phyloP scores from a whole-genome alignment of 2,113 vertebrate species.

The Ameiurus melas region DNA sequence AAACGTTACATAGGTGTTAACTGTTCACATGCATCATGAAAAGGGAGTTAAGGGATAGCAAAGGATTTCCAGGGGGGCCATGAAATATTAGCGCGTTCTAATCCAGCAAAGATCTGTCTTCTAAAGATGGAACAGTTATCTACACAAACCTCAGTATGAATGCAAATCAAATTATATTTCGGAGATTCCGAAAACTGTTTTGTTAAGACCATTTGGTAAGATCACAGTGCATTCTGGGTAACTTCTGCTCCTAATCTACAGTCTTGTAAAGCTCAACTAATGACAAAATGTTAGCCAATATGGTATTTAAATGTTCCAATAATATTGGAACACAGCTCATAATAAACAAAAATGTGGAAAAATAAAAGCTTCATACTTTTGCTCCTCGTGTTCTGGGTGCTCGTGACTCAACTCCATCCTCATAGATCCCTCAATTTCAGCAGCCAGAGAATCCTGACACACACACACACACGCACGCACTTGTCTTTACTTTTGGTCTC shows the following conservation, averaged over 20 bases:
- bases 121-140: no score
- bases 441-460: slow-evolving; percentile 91
- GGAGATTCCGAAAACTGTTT: no score
- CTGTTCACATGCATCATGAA: not conserved
- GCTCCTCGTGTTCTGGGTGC: slow-evolving; percentile 82
- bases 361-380: slow-evolving; percentile 63
- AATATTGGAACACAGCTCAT: not conserved
- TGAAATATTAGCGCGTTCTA: not conserved
- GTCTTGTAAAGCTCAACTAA: not conserved
- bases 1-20: not conserved
- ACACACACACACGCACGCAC: slow-evolving; percentile 40
- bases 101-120: not conserved
- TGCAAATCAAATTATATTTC: no score
- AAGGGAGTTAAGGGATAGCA: not conserved
- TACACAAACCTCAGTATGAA: no score
- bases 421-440: slow-evolving; percentile 97
- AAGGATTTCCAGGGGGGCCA: not conserved
- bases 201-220: no score
- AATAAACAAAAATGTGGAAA: not conserved
- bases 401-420: slow-evolving; percentile 93
- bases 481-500: no score
- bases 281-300: not conserved
- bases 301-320: no score
- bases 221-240: not conserved
- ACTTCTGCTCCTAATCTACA: not conserved